These are phyloP conservation scores for Lucinisca nassula DNA, from an alignment of 2,888 invertebrate genomes.

Conservation along the genomic window DNA sequence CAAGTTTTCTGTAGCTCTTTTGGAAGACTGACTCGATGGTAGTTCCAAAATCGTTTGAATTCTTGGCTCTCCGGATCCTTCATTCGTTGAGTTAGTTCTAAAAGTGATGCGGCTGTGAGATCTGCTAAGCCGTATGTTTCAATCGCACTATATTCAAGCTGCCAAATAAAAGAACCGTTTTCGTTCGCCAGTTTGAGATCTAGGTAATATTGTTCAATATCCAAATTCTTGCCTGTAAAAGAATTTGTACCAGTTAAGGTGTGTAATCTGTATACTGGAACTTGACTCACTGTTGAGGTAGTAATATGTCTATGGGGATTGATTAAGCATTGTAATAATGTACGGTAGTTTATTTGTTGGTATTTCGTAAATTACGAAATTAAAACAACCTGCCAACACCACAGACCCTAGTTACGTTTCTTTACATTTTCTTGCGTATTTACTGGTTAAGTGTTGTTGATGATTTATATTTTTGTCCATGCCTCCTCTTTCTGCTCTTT, in stretches of 20 bases:
- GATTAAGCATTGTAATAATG: background rate
- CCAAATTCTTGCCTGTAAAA: conserved; percentile 91
- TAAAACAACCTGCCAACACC: too few species aligned
- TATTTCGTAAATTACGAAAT: background rate
- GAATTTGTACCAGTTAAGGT: background rate
- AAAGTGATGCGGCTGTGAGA: background rate
- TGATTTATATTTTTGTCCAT: too few species aligned
- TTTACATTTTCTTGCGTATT: too few species aligned
- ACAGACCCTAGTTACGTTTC: too few species aligned
- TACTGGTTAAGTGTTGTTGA: too few species aligned
- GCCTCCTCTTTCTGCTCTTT: too few species aligned
- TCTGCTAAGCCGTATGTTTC: background rate
- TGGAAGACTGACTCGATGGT: background rate
- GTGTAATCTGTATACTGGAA: background rate
- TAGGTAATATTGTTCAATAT: conserved; percentile 96
- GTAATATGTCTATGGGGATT: background rate
- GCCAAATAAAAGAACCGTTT: conserved; percentile 93
- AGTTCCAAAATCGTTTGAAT: background rate
- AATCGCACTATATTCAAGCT: conserved; percentile 91
- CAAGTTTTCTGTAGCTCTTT: background rate
- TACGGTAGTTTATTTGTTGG: background rate
- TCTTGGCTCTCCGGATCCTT: background rate
- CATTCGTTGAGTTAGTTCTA: background rate
- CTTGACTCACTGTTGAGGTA: background rate
- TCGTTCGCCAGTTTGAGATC: conserved; percentile 91